Base-by-base conservation (phyloP, 2,113 vertebrate species). In the Xiphophorus hellerii region DNA sequence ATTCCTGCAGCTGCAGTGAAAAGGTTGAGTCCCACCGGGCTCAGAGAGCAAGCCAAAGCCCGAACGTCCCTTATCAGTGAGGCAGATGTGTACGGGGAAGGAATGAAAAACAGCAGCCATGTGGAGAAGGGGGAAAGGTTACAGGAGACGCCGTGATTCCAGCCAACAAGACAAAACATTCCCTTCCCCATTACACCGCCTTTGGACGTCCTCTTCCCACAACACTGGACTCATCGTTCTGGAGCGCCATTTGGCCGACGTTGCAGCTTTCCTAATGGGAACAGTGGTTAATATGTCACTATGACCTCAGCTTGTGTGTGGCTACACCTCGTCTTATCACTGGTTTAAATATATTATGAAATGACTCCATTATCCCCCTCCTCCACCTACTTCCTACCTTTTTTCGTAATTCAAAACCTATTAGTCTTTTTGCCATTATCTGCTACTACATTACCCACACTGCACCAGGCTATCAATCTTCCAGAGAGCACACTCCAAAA, bases 391-490 rank as follows among this genome's bases (percentile, higher is more conserved):
- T 62, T n/a, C 44, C 29, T 39, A 35, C 39, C 71, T 62, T n/a
- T 74, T 64, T n/a, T 13, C 9, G 61, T 81, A 66, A 48, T 69
- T 77, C 44, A 75, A 69, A n/a, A 66, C 27, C 71, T 51, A 85
- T 89, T 84, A 77, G 42, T 90, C 88, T 77, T 77, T 37, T 71
- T 87, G 86, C 71, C 84, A 83, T 60, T 69, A 15, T 74, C 78
- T 78, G 69, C 62, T 77, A 87, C 88, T 90, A 92, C 91, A 88
- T 85, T 88, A 91, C 87, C 90, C 91, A 88, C 72, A 85, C 69
- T 89, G 81, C 88, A 89, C 31, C 75, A 51, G 79, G 73, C 76
- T 83, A 91, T 92, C 88, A 84, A 92, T 92, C 91, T 92, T 58
- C 54, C 30, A 31, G 78, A 15, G 83, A 77, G 77, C 51, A 63